phyloP scores from a whole-genome alignment of 2,888 invertebrate species.

The Tinea trinotella region DNA sequence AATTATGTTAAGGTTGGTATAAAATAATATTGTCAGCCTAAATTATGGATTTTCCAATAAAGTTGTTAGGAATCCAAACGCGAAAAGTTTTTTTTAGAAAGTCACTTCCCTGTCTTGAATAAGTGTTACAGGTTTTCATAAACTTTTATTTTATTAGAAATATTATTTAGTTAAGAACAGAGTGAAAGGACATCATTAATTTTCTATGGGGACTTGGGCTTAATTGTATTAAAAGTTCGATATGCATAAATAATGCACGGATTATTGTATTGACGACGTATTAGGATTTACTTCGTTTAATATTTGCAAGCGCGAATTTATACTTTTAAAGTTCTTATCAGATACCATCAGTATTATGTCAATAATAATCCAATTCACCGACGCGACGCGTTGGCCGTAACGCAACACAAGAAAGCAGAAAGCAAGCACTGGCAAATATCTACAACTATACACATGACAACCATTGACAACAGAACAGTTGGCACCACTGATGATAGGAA shows the following conservation, averaged over 20 bases:
- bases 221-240: no score
- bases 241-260: conserved; percentile 32
- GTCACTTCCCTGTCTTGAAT: no score
- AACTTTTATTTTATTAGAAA: no score
- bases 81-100: no score
- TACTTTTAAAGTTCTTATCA: conserved; percentile 11
- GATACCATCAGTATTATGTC: conserved; percentile 11
- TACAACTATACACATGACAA: conserved; percentile 31
- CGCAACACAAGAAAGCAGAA: conserved; percentile 59
- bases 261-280: background rate
- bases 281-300: background rate
- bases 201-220: no score
- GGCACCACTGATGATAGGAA: conserved; percentile 28
- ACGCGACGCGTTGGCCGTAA: conserved; percentile 52
- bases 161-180: no score
- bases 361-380: conserved; percentile 47
- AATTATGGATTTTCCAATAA: background rate
- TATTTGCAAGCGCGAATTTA: background rate
- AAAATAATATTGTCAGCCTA: background rate
- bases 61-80: no score
- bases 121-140: no score
- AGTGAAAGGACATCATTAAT: no score
- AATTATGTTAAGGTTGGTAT: conserved; percentile 10
- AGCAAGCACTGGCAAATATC: conserved; percentile 36
- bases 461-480: conserved; percentile 40